phyloP scores from a whole-genome alignment of 2,797 vertebrate species.

The Ciconia nigra region DNA sequence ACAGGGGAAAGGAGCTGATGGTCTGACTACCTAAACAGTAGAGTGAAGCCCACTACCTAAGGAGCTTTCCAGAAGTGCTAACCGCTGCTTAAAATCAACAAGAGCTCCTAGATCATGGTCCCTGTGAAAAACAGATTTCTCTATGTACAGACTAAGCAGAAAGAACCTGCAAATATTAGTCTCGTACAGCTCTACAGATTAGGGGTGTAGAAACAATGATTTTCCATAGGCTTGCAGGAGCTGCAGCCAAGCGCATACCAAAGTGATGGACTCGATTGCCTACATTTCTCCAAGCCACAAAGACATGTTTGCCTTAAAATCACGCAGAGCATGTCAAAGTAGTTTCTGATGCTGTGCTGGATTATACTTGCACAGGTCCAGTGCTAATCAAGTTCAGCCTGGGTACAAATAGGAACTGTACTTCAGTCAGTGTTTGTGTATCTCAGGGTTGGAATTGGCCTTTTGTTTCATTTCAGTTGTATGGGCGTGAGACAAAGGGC shows the following conservation, averaged over 20 bases:
- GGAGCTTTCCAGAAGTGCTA: not conserved
- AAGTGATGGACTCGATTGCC: not conserved
- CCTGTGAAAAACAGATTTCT: not conserved
- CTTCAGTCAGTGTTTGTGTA: not conserved
- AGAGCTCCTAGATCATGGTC: not conserved
- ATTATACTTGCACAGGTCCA: not conserved
- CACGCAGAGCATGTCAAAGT: not conserved
- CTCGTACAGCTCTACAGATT: not conserved
- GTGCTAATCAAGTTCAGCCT: not conserved
- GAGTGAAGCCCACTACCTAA: not conserved
- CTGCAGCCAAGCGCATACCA: not conserved
- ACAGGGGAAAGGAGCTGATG: not conserved
- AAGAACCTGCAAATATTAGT: not conserved
- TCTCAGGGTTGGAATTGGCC: not conserved
- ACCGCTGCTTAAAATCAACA: not conserved
- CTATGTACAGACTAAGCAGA: not conserved
- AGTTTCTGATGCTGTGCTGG: not conserved
- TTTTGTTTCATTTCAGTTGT: not conserved
- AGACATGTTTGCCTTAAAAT: not conserved
- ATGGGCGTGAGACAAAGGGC: not conserved
- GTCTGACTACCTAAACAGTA: not conserved
- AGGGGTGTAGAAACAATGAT: not conserved
- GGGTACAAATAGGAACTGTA: not conserved
- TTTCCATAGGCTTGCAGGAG: not conserved
- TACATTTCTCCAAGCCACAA: not conserved